These are phyloP conservation scores for Zingel zingel DNA, from an alignment of 2,113 vertebrate species.

Conservation along the genomic window DNA sequence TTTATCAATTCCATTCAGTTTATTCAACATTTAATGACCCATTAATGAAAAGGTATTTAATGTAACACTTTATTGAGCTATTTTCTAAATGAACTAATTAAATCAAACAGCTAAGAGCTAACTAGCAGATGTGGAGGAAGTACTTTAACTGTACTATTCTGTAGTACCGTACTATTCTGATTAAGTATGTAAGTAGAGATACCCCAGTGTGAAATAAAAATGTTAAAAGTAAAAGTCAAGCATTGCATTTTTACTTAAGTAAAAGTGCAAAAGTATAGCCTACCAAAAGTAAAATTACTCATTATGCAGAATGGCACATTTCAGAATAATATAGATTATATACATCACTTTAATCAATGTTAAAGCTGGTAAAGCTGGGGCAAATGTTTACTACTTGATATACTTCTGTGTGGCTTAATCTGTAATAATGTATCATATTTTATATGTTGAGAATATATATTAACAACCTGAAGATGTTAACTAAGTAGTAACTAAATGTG, in stretches of 20 bases:
- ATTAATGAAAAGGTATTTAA: background rate
- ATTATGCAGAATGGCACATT: too few relatives aligned
- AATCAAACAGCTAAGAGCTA: background rate
- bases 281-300: background rate
- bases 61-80: background rate
- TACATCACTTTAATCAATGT: background rate
- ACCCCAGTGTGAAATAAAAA: too few relatives aligned
- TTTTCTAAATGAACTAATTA: background rate
- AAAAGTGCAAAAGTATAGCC: background rate
- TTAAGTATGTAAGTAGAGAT: too few relatives aligned
- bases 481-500: background rate
- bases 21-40: background rate
- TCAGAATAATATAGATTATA: too few relatives aligned
- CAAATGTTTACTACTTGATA: background rate
- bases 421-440: background rate
- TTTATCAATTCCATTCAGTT: background rate
- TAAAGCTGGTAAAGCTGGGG: background rate
- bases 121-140: background rate
- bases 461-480: background rate
- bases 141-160: background rate
- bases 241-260: background rate
- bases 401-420: background rate
- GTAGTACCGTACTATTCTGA: too few relatives aligned
- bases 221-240: background rate
- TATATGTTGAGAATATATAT: background rate